phyloP scores from a whole-genome alignment of 2,888 invertebrate species.

The Troides oblongomaculatus region DNA sequence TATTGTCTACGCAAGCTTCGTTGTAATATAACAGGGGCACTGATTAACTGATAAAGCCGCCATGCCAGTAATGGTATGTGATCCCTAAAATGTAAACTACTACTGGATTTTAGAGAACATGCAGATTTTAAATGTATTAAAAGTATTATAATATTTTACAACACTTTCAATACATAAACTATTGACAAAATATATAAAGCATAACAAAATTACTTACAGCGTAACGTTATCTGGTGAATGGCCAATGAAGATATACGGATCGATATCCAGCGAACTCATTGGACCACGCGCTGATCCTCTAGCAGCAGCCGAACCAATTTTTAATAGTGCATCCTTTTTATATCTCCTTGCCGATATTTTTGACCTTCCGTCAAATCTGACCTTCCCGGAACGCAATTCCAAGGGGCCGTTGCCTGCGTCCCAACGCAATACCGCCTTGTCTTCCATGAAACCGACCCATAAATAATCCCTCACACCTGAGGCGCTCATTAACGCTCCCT shows the following conservation, averaged over 20 bases:
- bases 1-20: too few species aligned
- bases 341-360: constrained; percentile 68
- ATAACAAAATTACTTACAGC: constrained; percentile 49
- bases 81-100: too few species aligned
- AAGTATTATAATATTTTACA: too few species aligned
- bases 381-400: constrained; percentile 61
- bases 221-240: constrained; percentile 68
- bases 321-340: constrained; percentile 68
- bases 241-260: constrained; percentile 67
- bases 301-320: constrained; percentile 56
- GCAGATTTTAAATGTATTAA: too few species aligned
- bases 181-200: too few species aligned
- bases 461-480: constrained; percentile 69
- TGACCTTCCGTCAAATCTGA: constrained; percentile 60
- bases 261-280: constrained; percentile 69
- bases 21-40: too few species aligned
- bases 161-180: too few species aligned
- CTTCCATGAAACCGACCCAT: constrained; percentile 68
- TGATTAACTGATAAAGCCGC: too few species aligned
- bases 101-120: too few species aligned
- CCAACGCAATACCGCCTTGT: constrained; percentile 63
- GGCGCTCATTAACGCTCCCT: constrained; percentile 64
- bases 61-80: too few species aligned
- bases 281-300: constrained; percentile 63
- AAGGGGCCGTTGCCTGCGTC: constrained; percentile 67